These are phyloP conservation scores for Corythoichthys intestinalis DNA, from an alignment of 2,113 vertebrate genomes.

Conservation along the genomic window DNA sequence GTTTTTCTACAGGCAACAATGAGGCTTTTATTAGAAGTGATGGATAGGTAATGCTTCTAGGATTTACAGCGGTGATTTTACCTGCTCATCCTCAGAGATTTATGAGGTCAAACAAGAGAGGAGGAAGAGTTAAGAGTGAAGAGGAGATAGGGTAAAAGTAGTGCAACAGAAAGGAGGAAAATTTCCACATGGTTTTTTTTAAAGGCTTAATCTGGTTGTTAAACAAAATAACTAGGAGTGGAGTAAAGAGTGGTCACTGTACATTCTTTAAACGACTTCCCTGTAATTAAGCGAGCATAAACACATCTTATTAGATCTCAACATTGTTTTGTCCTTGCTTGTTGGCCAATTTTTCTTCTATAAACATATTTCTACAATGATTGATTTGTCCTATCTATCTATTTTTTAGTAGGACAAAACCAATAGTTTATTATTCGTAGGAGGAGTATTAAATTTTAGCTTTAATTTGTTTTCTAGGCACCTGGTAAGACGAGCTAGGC, in stretches of 20 bases:
- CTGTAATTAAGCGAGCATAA: neutral
- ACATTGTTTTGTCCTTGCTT: too few relatives aligned
- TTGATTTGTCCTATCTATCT: too few relatives aligned
- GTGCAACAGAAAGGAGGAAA: conserved; percentile 18
- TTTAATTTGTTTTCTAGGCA: too few relatives aligned
- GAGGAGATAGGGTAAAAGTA: conserved; percentile 3
- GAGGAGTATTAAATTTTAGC: too few relatives aligned
- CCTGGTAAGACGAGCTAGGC: too few relatives aligned
- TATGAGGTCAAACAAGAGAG: conserved; percentile 32
- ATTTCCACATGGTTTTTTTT: conserved; percentile 26
- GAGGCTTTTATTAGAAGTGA: conserved; percentile 51
- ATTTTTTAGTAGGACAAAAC: too few relatives aligned
- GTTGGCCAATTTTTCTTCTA: too few relatives aligned
- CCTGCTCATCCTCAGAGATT: conserved; percentile 36
- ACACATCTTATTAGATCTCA: too few relatives aligned
- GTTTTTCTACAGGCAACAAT: conserved; percentile 29
- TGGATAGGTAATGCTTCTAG: conserved; percentile 42
- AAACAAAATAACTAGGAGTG: conserved; percentile 20
- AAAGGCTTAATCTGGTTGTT: conserved; percentile 21
- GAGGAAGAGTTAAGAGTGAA: conserved; percentile 14
- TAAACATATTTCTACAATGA: too few relatives aligned
- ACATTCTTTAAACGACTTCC: conserved; percentile 4
- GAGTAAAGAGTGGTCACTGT: conserved; percentile 1
- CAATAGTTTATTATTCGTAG: too few relatives aligned
- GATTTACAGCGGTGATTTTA: conserved; percentile 42